Conservation (phyloP, 2,888 invertebrate species). For the Pasiphila rectangulata region DNA sequence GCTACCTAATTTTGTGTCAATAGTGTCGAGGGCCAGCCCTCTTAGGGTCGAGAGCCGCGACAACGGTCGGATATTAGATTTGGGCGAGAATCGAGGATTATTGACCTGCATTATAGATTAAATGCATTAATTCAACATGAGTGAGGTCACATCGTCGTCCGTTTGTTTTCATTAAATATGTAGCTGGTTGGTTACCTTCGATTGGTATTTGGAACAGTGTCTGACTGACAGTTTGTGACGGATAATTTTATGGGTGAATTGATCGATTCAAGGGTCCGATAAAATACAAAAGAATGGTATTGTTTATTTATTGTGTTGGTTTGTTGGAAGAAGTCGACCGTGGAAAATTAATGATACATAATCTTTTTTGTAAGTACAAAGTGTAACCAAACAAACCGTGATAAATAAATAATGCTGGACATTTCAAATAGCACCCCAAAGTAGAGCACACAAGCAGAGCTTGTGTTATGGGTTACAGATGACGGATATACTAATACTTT, state of each 20-base stretch:
- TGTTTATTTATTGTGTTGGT: background rate
- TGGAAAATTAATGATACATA: too few species aligned
- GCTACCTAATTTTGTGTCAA: too few species aligned
- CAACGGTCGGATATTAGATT: conserved; percentile 38
- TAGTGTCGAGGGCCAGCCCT: too few species aligned
- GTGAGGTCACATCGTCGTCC: conserved; percentile 26
- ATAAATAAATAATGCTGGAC: too few species aligned
- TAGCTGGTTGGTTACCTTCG: conserved; percentile 3
- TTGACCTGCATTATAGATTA: conserved; percentile 37
- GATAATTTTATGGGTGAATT: conserved; percentile 4
- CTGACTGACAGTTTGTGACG: background rate
- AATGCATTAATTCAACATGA: conserved; percentile 32
- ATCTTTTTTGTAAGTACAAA: too few species aligned
- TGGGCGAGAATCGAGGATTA: conserved; percentile 26
- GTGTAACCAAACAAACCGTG: too few species aligned
- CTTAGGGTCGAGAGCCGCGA: conserved; percentile 11
- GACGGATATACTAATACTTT: too few species aligned
- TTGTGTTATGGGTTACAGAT: too few species aligned
- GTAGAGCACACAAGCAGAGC: too few species aligned
- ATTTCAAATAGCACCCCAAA: too few species aligned
- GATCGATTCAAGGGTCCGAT: background rate
- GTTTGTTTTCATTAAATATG: conserved; percentile 24
- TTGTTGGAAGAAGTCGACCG: background rate
- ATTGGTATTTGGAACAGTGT: too few species aligned
- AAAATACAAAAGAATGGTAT: background rate